phyloP scores from a whole-genome alignment of 1,140 invertebrate species.

The Bombus superbus region DNA sequence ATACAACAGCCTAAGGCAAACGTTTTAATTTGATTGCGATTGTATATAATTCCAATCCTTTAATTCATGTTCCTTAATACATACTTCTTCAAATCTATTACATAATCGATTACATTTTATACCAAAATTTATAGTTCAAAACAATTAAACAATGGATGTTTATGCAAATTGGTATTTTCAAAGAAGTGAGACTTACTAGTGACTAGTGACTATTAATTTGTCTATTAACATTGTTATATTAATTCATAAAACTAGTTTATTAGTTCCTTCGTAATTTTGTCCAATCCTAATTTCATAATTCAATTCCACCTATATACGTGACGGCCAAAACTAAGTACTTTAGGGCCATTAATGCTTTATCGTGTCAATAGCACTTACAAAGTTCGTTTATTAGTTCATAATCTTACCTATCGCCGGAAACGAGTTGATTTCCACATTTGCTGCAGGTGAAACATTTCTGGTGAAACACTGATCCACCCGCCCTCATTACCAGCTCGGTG shows the following conservation, averaged over 20 bases:
- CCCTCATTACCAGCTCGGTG: conserved; percentile 95
- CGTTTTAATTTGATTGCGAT: neutral
- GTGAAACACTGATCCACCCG: conserved; percentile 91
- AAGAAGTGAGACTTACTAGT: neutral
- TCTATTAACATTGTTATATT: neutral
- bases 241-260: neutral
- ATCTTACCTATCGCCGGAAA: conserved; percentile 92
- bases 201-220: neutral
- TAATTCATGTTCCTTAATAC: no score
- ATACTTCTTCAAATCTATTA: no score
- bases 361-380: neutral
- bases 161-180: neutral
- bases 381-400: neutral
- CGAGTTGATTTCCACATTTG: conserved; percentile 93
- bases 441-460: conserved; percentile 97
- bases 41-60: neutral
- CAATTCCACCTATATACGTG: no score
- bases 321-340: no score
- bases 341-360: no score
- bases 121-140: neutral
- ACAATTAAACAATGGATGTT: neutral
- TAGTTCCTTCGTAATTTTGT: neutral
- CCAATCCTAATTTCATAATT: neutral
- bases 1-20: no score
- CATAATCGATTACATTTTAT: neutral